Base-by-base conservation (phyloP, 2,888 invertebrate species). In the Xestoiulus laeticollis region DNA sequence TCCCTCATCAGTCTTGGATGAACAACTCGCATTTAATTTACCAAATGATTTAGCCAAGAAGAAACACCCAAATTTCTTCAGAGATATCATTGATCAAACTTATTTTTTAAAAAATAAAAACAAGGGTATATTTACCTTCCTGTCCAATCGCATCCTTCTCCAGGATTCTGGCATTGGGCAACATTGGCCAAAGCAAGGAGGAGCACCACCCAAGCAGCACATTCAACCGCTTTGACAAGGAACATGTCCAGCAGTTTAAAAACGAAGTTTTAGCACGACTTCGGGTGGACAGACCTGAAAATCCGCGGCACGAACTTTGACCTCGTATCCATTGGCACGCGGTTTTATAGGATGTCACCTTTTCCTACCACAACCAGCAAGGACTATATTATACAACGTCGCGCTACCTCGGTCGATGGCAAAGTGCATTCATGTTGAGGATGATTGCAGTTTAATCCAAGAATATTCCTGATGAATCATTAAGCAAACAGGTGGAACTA, bases 101-200 rank as follows among this genome's bases (percentile, higher is more conserved):
- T 2, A 48, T 10, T 5, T 48, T 48, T 14, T n/a, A n/a, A 10
- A 43, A 43, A 43, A 43, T 43, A 43, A 48, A 48, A 48, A 10
- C 10, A 16, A 12, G 14, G 48, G n/a, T n/a, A 4, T 59, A 59
- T 59, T 83, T 85, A 85, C 85, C 85, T 85, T 85, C 85, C 85
- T n/a, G 33, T 85, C 85, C 85, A 85, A 44, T 85, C 85, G 85
- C 85, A 85, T 85, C 85, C 85, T 26, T 85, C 85, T 43, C 85
- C 85, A 22, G 43, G 85, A 83, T 83, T 83, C 83, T 83, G 83
- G 59, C 59, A 59, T n/a, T 12, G 59, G 59, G 59, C 59, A 59
- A 59, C 59, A 22, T 59, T 59, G 59, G 59, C 59, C 59, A 59
- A 59, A 59, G 59, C 59, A 43, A 43, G 43, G 59, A 59, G 59